Evolutionary conservation across 2,113 vertebrate species (phyloP), one percentile per base, ranked within the genome.

Genomic region (Forbesichthys agassizii): DNA sequence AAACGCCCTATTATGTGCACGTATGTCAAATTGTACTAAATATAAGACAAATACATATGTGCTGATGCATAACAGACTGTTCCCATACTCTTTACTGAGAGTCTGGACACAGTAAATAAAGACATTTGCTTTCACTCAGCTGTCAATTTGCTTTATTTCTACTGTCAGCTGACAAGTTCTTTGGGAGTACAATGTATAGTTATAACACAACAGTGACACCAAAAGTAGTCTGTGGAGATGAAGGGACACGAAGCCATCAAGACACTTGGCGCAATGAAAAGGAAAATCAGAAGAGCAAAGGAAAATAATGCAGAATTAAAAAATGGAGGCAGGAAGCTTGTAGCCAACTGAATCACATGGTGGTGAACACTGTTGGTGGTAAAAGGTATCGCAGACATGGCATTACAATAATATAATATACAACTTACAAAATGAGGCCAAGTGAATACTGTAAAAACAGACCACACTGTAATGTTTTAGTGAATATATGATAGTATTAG

Each of bases 81-180:
- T 33, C 7, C 16, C 33, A 11, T 58, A 27, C 27, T 66, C 11
- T 36, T 73, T 46, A 10, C 13, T 65, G 64, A 78, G 58, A 77
- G 77, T 71, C 47, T 71, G 62, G 53, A 81, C 60, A 73, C 77
- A 80, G 49, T 80, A 59, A 81, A 80, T 61, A 62, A 73, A 81
- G 20, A 7, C n/a, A 73, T 71, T 51, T 14, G 18, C 52, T 46
- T 55, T 51, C 14, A 49, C 70, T 71, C 67, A 70, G 71, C 77
- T 81, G 64, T 64, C 79, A 68, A 66, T 11, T 33, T 1, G 3
- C 69, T 88, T 88, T 88, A 80, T 85, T 89, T 85, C 56, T 33
- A 67, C 46, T 54, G 61, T 49, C 60, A 71, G 55, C 51, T 78
- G 75, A 84, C 74, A 83, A 64, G 79, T 36, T 4, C 69, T 83